Evolutionary conservation across 2,113 vertebrate species (phyloP).

Genomic region (Podarcis raffonei): DNA sequence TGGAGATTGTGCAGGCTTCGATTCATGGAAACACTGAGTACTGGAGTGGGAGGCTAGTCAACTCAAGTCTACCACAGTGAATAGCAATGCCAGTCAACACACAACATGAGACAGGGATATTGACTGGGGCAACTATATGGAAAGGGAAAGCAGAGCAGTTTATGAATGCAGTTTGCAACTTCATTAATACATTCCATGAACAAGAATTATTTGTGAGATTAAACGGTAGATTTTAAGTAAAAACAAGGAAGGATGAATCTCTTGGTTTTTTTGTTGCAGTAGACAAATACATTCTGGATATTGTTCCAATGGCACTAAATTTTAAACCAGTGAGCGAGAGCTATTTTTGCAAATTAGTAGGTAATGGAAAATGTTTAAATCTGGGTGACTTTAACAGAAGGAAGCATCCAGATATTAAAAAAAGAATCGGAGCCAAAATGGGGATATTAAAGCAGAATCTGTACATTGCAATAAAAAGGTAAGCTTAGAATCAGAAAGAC

Average conservation of each 20-base stretch:
- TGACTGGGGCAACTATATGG: not conserved
- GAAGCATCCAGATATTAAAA: not conserved
- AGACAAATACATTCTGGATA: not conserved
- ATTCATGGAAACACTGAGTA: not conserved
- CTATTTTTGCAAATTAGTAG: not conserved
- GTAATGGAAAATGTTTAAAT: not conserved
- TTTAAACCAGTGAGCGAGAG: not conserved
- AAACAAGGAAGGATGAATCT: not conserved
- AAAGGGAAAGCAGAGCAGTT: not conserved
- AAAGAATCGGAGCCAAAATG: not conserved
- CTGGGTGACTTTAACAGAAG: constrained; percentile 31
- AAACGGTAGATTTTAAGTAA: not conserved
- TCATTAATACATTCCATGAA: not conserved
- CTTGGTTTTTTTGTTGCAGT: not conserved
- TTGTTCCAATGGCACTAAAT: not conserved
- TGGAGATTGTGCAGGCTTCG: not conserved
- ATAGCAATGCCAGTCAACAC: not conserved
- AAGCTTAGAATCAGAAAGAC: not conserved
- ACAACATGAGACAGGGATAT: not conserved
- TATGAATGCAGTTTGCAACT: not conserved
- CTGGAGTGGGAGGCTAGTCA: too few relatives aligned
- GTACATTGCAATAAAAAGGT: not conserved
- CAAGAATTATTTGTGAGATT: not conserved
- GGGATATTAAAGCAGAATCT: not conserved
- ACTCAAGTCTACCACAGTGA: not conserved